Conservation (phyloP, 2,113 vertebrate species). For the Cynopterus brachyotis region DNA sequence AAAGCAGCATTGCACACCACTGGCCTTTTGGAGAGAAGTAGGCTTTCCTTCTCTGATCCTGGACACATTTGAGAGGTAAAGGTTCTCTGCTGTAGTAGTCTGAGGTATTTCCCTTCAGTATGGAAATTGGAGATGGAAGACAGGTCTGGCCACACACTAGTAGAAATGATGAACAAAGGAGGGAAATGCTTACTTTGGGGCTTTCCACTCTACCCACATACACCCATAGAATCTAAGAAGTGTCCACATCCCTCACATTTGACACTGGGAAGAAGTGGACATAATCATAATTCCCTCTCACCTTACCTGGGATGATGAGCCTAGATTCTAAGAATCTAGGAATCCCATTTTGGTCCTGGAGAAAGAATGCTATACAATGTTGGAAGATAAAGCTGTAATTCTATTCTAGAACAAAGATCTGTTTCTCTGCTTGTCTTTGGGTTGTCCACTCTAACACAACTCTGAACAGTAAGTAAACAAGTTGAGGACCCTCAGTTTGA, state of each 20-base stretch:
- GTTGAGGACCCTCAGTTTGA: not conserved
- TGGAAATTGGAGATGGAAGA: not conserved
- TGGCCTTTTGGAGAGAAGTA: not conserved
- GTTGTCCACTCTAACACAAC: not conserved
- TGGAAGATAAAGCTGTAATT: not conserved
- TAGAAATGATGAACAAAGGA: not conserved
- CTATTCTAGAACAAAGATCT: not conserved
- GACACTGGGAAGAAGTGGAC: not conserved
- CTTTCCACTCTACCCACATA: not conserved
- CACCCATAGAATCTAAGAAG: not conserved
- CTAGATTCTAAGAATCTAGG: not conserved
- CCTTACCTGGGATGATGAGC: not conserved
- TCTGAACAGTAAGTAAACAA: not conserved
- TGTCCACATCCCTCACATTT: not conserved
- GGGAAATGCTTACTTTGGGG: not conserved
- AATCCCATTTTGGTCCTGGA: not conserved
- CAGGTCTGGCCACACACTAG: not conserved
- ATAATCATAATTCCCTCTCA: not conserved
- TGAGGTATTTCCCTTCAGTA: not conserved
- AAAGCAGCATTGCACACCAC: not conserved
- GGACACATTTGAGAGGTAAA: not conserved
- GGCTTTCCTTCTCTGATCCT: not conserved
- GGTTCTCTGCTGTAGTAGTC: not conserved
- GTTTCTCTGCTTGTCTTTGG: not conserved
- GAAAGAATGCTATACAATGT: accelerated